These are phyloP conservation scores for Rhynchopsitta pachyrhyncha DNA, from an alignment of 2,113 vertebrate species.

Conservation along the genomic window DNA sequence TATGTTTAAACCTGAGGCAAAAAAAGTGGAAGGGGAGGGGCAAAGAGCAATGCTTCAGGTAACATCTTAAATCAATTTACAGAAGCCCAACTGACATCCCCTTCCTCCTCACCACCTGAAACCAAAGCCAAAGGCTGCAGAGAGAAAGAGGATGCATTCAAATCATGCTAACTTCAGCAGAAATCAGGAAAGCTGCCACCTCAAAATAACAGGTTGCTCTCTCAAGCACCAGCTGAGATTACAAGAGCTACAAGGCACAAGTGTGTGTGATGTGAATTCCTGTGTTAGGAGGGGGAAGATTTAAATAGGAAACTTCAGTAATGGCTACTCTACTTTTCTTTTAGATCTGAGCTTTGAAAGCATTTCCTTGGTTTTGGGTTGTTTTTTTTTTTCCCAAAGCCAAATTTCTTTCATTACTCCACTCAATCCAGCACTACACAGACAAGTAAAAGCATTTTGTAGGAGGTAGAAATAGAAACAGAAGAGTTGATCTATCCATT, in stretches of 20 bases:
- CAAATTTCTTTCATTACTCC: not conserved
- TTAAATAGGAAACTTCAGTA: not conserved
- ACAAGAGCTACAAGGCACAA: not conserved
- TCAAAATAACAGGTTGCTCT: not conserved
- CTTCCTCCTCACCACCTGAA: not conserved
- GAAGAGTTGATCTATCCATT: not conserved
- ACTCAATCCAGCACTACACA: not conserved
- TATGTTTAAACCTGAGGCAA: not conserved
- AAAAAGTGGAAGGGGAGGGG: not conserved
- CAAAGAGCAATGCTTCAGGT: not conserved
- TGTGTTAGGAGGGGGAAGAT: not conserved
- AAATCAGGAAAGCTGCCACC: not conserved
- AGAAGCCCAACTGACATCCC: not conserved
- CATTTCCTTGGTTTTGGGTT: not conserved
- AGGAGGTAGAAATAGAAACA: not conserved
- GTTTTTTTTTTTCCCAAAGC: not conserved
- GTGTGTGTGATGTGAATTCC: not conserved
- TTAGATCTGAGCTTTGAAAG: not conserved
- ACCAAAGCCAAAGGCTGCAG: not conserved
- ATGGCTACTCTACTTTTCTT: not conserved
- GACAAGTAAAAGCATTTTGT: not conserved
- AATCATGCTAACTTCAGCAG: not conserved
- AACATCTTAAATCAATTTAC: not conserved
- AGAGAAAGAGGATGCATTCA: not conserved
- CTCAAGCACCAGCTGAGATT: not conserved